Evolutionary conservation across 1,140 invertebrate species (phyloP).

Genomic region (Acyrthosiphon pisum): DNA sequence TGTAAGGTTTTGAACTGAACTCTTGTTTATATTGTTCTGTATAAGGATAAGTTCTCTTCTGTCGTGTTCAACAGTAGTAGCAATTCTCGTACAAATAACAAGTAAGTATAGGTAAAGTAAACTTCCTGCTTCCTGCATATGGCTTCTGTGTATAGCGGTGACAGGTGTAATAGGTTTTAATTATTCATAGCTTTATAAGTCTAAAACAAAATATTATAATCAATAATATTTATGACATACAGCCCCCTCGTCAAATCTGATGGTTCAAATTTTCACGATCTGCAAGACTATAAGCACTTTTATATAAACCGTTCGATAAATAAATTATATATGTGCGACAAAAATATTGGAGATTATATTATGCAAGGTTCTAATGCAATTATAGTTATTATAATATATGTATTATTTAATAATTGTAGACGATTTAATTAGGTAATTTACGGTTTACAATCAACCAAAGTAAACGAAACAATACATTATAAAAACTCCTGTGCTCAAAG

Average conservation of each 20-base stretch:
- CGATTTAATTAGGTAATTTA: neutral
- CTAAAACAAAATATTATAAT: neutral
- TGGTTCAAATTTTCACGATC: neutral
- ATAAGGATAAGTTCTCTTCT: neutral
- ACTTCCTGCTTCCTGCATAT: neutral
- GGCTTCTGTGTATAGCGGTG: neutral
- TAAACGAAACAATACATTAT: neutral
- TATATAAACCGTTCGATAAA: too few relatives aligned
- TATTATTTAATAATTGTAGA: neutral
- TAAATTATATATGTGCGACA: neutral
- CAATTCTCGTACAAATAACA: neutral
- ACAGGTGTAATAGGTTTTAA: neutral
- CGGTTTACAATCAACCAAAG: neutral
- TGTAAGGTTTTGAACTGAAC: neutral
- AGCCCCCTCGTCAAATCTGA: neutral
- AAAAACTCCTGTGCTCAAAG: neutral
- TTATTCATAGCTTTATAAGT: neutral
- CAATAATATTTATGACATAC: neutral
- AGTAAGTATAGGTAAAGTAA: neutral
- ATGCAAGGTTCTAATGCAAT: neutral
- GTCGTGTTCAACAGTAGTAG: neutral
- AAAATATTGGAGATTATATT: neutral
- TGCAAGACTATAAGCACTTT: neutral
- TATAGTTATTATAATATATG: neutral
- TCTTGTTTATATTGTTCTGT: neutral